Evolutionary conservation across 2,888 invertebrate species (phyloP), one percentile per base, ranked within the genome.

Genomic region (Chrysotoxum bicinctum): DNA sequence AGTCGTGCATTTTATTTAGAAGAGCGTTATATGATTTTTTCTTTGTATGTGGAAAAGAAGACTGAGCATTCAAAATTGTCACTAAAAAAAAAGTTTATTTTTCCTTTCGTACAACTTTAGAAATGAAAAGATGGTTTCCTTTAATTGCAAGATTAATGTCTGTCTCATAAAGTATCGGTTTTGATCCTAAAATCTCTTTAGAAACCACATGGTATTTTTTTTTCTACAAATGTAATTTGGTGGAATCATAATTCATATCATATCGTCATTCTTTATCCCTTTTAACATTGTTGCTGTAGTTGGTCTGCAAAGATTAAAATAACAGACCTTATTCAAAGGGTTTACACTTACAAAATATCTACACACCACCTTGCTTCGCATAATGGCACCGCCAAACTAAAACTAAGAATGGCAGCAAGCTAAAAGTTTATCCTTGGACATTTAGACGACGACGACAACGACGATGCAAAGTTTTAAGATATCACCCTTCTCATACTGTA

Each of bases 351-450:
- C 83, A 56, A 43, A 26, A 69, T 66, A n/a, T n/a, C n/a, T n/a
- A 79, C 64, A 72, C 58, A 84, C n/a, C 79, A 79, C 66, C 52
- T 68, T 66, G 45, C 69, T 56, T 60, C 70, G 64, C 66, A 70
- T 75, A 79, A 79, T 66, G 54, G 58, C 64, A 79, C 74, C 74
- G 45, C 62, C 58, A 60, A 62, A 79, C 80, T 76, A 73, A 84
- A 76, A 84, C 80, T 84, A 66, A 80, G 75, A 79, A 84, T 80
- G 84, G 66, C 70, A 84, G 79, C 79, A 80, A 75, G 80, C 85
- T 76, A 80, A 80, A 84, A 85, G 72, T 85, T 85, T 85, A 76
- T 79, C 84, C 84, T 70, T 84, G 80, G 80, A 72, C 54, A 35
- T 19, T n/a, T 4, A 40, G 16, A 56, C 35, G 40, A n/a, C 23